These are phyloP conservation scores for Phrixothrix hirtus DNA, from an alignment of 2,888 invertebrate species.

Conservation along the genomic window DNA sequence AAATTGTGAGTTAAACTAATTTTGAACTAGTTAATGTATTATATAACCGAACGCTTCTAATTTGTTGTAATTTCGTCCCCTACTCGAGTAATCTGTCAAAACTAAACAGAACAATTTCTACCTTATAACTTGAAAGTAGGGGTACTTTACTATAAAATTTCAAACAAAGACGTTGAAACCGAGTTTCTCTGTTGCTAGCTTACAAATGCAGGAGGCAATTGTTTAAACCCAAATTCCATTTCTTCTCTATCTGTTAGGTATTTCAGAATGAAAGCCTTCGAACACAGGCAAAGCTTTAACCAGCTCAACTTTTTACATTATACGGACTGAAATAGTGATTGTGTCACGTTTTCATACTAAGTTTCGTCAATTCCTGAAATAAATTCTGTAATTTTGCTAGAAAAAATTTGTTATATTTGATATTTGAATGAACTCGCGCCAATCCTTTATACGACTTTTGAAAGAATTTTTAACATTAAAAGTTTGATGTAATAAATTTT, in stretches of 20 bases:
- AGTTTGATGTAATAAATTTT: slow-evolving; percentile 15
- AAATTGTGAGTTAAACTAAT: slow-evolving; percentile 7
- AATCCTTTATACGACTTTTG: slow-evolving; percentile 23
- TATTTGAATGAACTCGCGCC: slow-evolving; percentile 16
- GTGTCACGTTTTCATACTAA: slow-evolving; percentile 31
- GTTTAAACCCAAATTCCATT: slow-evolving; percentile 20
- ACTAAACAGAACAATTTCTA: slow-evolving; percentile 14
- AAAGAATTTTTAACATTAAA: slow-evolving; percentile 28
- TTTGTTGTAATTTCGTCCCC: too few relatives aligned
- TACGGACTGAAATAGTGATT: slow-evolving; percentile 32
- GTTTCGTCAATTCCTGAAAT: slow-evolving; percentile 26
- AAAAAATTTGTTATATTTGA: slow-evolving; percentile 21
- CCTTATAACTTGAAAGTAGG: slow-evolving; percentile 11
- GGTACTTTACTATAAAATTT: slow-evolving; percentile 4
- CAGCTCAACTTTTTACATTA: slow-evolving; percentile 32
- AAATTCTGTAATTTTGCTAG: slow-evolving; percentile 21
- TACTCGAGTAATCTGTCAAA: too few relatives aligned
- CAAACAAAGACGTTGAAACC: slow-evolving; percentile 22
- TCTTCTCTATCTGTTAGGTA: slow-evolving; percentile 19
- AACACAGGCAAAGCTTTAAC: slow-evolving; percentile 24
- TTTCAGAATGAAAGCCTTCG: slow-evolving; percentile 12
- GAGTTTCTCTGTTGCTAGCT: slow-evolving; percentile 17
- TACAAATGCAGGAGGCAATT: slow-evolving; percentile 24
- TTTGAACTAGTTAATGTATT: slow-evolving; percentile 3
- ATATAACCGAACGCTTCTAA: too few relatives aligned